Percentiles rank a stretch among this genome's conserved stretches.
These are phyloP conservation scores for Nesogale talazaci DNA, from an alignment of 2,113 vertebrate genomes.

Conservation along the genomic window DNA sequence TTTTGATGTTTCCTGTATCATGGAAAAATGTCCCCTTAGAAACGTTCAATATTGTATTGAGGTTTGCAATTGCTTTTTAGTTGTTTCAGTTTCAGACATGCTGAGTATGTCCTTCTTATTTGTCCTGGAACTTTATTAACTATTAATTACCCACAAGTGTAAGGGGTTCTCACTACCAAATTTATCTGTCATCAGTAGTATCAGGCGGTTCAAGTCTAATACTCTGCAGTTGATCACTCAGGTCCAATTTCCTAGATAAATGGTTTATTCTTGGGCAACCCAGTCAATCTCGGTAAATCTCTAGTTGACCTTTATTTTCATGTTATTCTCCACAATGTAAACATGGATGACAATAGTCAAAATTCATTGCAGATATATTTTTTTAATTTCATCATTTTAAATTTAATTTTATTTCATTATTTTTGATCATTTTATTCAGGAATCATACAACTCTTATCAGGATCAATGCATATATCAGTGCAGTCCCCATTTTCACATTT, in stretches of 20 bases:
- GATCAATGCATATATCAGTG: too few species aligned
- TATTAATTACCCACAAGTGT: background rate
- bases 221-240: background rate
- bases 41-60: too few species aligned
- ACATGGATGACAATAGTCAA: background rate
- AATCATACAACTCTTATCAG: too few species aligned
- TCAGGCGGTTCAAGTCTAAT: background rate
- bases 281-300: background rate
- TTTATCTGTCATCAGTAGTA: background rate
- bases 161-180: background rate
- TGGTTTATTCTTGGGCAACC: background rate
- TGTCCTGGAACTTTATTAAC: background rate
- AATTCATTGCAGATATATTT: background rate
- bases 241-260: background rate
- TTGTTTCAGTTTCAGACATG: too few species aligned
- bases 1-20: too few species aligned
- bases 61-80: too few species aligned
- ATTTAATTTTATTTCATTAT: too few species aligned
- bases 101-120: too few species aligned
- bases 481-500: too few species aligned
- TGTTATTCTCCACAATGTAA: background rate
- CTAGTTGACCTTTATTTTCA: background rate
- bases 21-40: too few species aligned
- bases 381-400: too few species aligned
- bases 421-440: too few species aligned